Base-by-base conservation (phyloP, 92 coral and sea anemone species). In the Heteractis magnifica region DNA sequence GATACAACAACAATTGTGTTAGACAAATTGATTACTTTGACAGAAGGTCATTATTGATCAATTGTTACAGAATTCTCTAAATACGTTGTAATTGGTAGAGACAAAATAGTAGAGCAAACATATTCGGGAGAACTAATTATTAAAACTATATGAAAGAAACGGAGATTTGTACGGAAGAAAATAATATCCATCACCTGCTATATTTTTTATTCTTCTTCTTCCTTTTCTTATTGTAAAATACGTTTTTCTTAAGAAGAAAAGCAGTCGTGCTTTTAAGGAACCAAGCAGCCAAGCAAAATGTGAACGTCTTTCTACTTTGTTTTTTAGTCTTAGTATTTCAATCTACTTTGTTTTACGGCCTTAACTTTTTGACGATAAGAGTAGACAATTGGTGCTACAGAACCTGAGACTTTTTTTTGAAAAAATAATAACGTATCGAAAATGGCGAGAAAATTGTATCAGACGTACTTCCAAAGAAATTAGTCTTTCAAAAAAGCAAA, bases 11-110 rank as follows among this genome's bases (percentile, higher is more conserved):
- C 86, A 91, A 52, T 72, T 59, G 72, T 87, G 87, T 89, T 89
- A 92, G 82, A 85, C 79, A 87, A 87, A 84, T 76, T 79, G 84
- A 90, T 92, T 90, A 90, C 72, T 59, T 80, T 86, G 93, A 94
- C 93, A 91, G 88, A 87, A 81, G 70, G 77, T 81, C 75, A 87
- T 94, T 94, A 94, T 94, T 92, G 84, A 82, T 70, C 86, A 55
- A 85, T 92, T 94, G 98, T 94, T 85, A 71, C 72, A 74, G 85
- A 85, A 88, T 85, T 79, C 90, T 79, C 82, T 92, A 94, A 93
- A 90, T 86, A 91, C 93, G 91, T 81, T 94, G 83, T 94, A 94
- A 93, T 94, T 94, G 98, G 98, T 90, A 94, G 92, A 87, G 78
- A 82, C 85, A 85, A 89, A 90, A 92, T 92, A 82, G 83, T 64